These are phyloP conservation scores for Carapus acus DNA, from an alignment of 2,797 vertebrate genomes.

Conservation along the genomic window DNA sequence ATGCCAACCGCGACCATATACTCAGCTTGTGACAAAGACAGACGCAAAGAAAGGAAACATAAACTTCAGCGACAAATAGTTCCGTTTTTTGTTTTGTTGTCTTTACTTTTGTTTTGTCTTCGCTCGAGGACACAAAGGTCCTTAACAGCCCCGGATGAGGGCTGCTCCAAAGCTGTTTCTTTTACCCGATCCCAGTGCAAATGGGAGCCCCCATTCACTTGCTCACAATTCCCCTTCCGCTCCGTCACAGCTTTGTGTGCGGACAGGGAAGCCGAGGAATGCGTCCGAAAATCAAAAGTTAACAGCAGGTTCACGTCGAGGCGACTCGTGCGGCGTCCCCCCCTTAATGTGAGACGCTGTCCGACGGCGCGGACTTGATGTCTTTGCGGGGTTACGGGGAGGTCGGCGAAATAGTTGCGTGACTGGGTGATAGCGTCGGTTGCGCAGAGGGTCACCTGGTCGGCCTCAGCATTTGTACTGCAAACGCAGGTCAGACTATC, in stretches of 20 bases:
- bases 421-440: constrained; percentile 53
- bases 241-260: constrained; percentile 35
- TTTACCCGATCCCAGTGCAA: constrained; percentile 36
- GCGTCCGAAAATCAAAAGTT: constrained; percentile 20
- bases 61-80: constrained; percentile 52
- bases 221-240: constrained; percentile 41
- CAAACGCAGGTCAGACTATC: constrained; percentile 39
- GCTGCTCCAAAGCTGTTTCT: constrained; percentile 38
- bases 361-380: constrained; percentile 27
- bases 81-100: constrained; percentile 49
- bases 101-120: constrained; percentile 44
- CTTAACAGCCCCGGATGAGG: constrained; percentile 28
- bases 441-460: constrained; percentile 39
- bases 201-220: constrained; percentile 49
- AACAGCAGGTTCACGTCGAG: constrained; percentile 27
- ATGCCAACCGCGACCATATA: constrained; percentile 37
- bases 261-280: constrained; percentile 39
- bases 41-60: constrained; percentile 39
- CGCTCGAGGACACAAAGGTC: constrained; percentile 32
- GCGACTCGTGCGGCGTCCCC: constrained; percentile 22
- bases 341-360: constrained; percentile 12
- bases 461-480: constrained; percentile 29
- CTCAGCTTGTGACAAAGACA: constrained; percentile 42
- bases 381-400: constrained; percentile 58
- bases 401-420: constrained; percentile 63